Percentiles rank a stretch among this genome's conserved stretches.
These are phyloP conservation scores for Drosophila atripex DNA, from an alignment of 2,888 invertebrate genomes.

Conservation along the genomic window DNA sequence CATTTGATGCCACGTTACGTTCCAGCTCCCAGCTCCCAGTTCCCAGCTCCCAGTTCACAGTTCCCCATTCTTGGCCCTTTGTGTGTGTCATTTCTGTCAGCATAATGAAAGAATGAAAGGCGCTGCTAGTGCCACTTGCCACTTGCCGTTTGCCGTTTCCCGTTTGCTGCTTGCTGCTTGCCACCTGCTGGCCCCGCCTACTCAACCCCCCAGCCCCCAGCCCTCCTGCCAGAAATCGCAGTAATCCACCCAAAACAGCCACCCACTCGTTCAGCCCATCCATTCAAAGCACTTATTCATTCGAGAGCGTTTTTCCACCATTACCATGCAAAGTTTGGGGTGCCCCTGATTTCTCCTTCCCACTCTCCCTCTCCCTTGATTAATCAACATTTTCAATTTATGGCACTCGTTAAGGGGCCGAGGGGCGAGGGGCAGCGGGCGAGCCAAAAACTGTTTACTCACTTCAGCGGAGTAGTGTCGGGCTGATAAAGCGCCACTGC, in stretches of 20 bases:
- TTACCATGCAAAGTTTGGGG: constrained; percentile 34
- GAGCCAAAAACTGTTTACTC: constrained; percentile 76
- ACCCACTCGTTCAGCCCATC: constrained; percentile 38
- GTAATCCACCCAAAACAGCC: background rate
- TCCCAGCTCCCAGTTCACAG: background rate
- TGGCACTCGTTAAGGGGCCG: constrained; percentile 41
- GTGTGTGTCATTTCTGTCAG: constrained; percentile 59
- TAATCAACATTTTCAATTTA: constrained; percentile 79
- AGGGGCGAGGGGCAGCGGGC: constrained; percentile 7
- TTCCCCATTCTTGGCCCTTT: constrained; percentile 5
- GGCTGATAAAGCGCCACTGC: constrained; percentile 60
- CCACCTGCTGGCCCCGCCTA: constrained; percentile 24
- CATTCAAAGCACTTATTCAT: constrained; percentile 51
- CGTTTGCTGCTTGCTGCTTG: constrained; percentile 28
- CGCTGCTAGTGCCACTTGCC: constrained; percentile 37
- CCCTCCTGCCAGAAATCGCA: constrained; percentile 2
- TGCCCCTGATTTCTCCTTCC: constrained; percentile 1
- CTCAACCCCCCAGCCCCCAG: background rate
- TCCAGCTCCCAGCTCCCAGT: constrained; percentile 18
- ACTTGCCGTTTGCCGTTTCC: constrained; percentile 25
- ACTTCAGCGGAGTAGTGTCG: constrained; percentile 72
- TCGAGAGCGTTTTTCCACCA: constrained; percentile 37
- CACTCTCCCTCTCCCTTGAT: constrained; percentile 59
- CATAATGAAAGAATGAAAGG: constrained; percentile 55
- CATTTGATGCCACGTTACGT: constrained; percentile 62